phyloP scores from a whole-genome alignment of 2,888 invertebrate genomes.

The Pharmacophagus antenor region DNA sequence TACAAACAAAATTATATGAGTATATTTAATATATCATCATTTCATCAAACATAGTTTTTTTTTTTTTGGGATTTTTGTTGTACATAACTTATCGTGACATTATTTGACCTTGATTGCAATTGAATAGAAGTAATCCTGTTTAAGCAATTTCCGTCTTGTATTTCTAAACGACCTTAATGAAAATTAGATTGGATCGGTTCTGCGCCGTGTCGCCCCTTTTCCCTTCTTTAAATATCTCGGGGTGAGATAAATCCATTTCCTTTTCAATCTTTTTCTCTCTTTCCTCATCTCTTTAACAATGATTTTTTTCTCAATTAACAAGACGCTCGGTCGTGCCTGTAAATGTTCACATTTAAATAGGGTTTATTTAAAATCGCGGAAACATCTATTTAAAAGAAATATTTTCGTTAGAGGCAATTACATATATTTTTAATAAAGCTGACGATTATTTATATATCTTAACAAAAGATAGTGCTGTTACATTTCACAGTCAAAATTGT shows the following conservation, averaged over 20 bases:
- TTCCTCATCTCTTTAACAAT: constrained; percentile 15
- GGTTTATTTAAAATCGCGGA: background rate
- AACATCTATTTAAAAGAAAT: background rate
- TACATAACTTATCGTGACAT: constrained; percentile 1
- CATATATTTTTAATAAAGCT: background rate
- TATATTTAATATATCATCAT: no score
- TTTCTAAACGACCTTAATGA: constrained; percentile 38
- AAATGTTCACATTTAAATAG: constrained; percentile 17
- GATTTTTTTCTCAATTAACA: constrained; percentile 27
- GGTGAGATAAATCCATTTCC: constrained; percentile 20
- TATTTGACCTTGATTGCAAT: constrained; percentile 25
- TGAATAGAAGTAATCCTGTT: constrained; percentile 20
- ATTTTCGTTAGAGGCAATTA: background rate
- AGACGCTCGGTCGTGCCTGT: constrained; percentile 10
- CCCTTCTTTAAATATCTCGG: constrained; percentile 29
- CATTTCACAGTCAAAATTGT: background rate
- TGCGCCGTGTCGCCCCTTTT: constrained; percentile 7
- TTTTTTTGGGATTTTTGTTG: no score
- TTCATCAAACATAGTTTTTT: background rate
- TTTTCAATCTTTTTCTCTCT: constrained; percentile 18
- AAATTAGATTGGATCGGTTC: constrained; percentile 41
- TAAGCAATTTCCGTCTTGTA: constrained; percentile 29
- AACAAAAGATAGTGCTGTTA: background rate
- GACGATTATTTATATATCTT: background rate
- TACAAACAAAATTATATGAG: no score